These are phyloP conservation scores for Eulemur macaco DNA, from an alignment of 2,113 vertebrate species.

Conservation along the genomic window DNA sequence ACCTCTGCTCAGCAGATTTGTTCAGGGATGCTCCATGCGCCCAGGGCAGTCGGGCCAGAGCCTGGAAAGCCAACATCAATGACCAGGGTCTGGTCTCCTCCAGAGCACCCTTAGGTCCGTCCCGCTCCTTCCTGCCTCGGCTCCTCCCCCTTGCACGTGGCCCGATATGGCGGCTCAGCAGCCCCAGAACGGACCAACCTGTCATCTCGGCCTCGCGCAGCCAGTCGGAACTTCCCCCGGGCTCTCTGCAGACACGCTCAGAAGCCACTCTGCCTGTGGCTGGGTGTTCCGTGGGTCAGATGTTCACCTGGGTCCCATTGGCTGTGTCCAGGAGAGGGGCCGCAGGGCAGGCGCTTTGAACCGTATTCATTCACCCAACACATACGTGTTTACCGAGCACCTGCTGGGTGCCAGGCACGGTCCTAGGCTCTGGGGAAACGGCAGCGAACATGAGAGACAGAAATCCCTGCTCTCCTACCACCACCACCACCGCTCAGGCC, in stretches of 20 bases:
- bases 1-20: not conserved
- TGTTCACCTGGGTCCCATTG: not conserved
- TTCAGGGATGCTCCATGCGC: not conserved
- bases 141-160: not conserved
- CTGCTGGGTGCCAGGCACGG: not conserved
- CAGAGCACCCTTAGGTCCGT: accelerated
- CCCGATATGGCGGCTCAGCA: not conserved
- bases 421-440: not conserved
- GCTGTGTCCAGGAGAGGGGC: not conserved
- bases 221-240: not conserved
- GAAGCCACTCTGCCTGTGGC: not conserved
- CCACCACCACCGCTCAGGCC: not conserved
- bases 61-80: not conserved
- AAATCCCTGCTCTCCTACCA: not conserved
- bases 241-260: not conserved
- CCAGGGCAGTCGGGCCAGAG: not conserved
- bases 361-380: not conserved
- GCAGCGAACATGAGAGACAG: not conserved
- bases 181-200: not conserved
- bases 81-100: not conserved
- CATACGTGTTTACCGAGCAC: not conserved
- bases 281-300: not conserved
- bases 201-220: not conserved
- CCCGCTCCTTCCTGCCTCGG: not conserved
- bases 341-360: not conserved